A percentile compares a stretch with the other conserved stretches of the same genome.
These are phyloP conservation scores for Syrrhaptes paradoxus DNA, from an alignment of 2,113 vertebrate species.

Conservation along the genomic window DNA sequence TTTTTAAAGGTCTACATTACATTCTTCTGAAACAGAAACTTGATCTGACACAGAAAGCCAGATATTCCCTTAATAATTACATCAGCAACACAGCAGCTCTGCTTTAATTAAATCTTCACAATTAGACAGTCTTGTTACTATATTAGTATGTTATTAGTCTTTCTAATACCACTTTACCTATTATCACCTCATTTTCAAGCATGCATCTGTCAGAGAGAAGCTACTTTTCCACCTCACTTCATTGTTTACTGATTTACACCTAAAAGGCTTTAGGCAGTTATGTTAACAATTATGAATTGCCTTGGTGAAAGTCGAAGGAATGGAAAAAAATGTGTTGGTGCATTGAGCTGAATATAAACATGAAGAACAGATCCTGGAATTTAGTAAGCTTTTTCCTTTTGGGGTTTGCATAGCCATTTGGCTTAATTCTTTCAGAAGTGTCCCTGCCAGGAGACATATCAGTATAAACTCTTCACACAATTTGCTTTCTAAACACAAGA, in stretches of 20 bases:
- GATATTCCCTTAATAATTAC: conserved; percentile 33
- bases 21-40: not conserved
- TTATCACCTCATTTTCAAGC: conserved; percentile 72
- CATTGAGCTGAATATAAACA: not conserved
- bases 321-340: not conserved
- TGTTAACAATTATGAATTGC: conserved; percentile 57
- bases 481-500: not conserved
- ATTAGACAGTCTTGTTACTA: conserved; percentile 64
- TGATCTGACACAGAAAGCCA: conserved; percentile 4
- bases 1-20: not conserved
- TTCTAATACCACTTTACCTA: conserved; percentile 41
- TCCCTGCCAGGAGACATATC: not conserved
- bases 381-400: not conserved
- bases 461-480: not conserved
- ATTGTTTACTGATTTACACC: conserved; percentile 52
- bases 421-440: not conserved
- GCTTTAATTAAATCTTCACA: conserved; percentile 71
- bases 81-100: conserved; percentile 4
- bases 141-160: conserved; percentile 59
- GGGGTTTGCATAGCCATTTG: not conserved
- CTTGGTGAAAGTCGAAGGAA: conserved; percentile 9
- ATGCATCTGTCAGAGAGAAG: conserved; percentile 47
- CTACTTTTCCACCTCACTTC: conserved; percentile 36
- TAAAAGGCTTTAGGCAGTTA: conserved; percentile 38
- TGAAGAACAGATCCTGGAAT: not conserved